Conservation (phyloP, 2,888 invertebrate genomes). For the Cancer borealis region DNA sequence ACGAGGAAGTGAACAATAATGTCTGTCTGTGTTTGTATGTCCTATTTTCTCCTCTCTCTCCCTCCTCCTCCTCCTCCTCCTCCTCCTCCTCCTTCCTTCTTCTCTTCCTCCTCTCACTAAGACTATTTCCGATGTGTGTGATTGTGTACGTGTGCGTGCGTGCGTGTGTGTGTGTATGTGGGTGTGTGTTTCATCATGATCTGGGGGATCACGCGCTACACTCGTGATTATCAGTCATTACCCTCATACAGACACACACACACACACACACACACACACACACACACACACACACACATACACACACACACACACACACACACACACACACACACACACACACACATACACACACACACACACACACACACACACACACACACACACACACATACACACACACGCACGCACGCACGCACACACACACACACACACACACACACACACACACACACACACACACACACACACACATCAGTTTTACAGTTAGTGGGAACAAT, state of each 20-base stretch:
- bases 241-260: too few relatives aligned
- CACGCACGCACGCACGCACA: not conserved
- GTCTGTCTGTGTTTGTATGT: not conserved
- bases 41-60: not conserved
- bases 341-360: too few relatives aligned
- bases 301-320: not conserved
- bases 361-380: too few relatives aligned
- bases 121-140: not conserved
- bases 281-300: too few relatives aligned
- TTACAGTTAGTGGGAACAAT: slow-evolving; percentile 7
- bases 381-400: too few relatives aligned
- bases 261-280: too few relatives aligned
- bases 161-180: not conserved
- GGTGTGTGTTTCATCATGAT: not conserved
- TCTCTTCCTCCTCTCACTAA: not conserved
- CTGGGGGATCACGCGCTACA: too few relatives aligned
- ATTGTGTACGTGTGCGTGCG: not conserved
- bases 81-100: not conserved
- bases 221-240: too few relatives aligned
- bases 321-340: too few relatives aligned
- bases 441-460: too few relatives aligned
- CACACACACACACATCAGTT: not conserved
- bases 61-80: not conserved
- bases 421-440: too few relatives aligned
- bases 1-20: not conserved